Percentiles rank a stretch among this genome's conserved stretches.
phyloP scores from a whole-genome alignment of 1,140 invertebrate genomes.

The Lordiphosa collinella region DNA sequence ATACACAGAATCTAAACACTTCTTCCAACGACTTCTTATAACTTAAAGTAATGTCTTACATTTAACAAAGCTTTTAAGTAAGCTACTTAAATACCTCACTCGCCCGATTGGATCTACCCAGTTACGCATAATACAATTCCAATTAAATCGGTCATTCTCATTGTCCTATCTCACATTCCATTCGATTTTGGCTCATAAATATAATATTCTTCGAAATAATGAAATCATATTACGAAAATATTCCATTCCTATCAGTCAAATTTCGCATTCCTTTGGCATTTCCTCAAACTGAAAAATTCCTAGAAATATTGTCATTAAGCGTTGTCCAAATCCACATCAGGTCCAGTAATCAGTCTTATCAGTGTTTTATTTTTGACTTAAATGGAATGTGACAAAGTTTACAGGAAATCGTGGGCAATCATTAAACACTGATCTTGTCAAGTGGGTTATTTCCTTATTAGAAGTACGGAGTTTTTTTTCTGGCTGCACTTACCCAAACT shows the following conservation, averaged over 20 bases:
- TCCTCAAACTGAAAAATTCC: conserved; percentile 10
- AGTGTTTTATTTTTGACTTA: neutral
- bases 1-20: too few species aligned
- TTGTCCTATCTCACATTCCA: neutral
- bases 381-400: conserved; percentile 3
- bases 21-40: too few species aligned
- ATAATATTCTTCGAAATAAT: conserved; percentile 16
- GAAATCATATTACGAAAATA: conserved; percentile 53
- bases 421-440: conserved; percentile 7
- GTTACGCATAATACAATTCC: neutral
- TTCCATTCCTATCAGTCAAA: conserved; percentile 49
- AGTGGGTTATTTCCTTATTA: neutral
- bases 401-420: conserved; percentile 18
- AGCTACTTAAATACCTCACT: too few species aligned
- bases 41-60: too few species aligned
- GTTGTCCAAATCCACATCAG: too few species aligned
- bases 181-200: conserved; percentile 1
- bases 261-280: conserved; percentile 12
- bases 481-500: neutral
- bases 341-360: neutral
- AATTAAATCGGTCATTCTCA: neutral
- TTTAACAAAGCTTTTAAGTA: too few species aligned
- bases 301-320: too few species aligned
- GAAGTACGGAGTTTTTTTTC: neutral
- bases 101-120: too few species aligned